Base-by-base conservation (phyloP, 2,113 vertebrate genomes). In the Crotalus helleri region DNA sequence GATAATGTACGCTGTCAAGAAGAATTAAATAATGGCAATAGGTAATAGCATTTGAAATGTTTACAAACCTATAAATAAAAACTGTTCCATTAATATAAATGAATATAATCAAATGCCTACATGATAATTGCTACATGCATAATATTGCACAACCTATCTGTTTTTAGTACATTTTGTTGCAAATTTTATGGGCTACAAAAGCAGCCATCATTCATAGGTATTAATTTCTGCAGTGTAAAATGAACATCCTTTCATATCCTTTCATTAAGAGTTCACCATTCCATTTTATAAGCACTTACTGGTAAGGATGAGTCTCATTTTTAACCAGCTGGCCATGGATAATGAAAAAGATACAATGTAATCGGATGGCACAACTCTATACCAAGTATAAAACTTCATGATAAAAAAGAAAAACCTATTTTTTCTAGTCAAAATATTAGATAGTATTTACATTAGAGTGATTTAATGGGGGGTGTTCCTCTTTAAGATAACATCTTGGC, bases 41-140 rank as follows among this genome's bases (percentile, higher is more conserved):
- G 95, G 93, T 96, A 98, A 97, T 96, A 97, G 96, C 97, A 88
- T 97, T 94, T 96, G 96, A 97, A 97, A 96, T 97, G 96, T 98
- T 98, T 97, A 97, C 95, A 97, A 97, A 97, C 94, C 74, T 95
- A 95, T 96, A 97, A 97, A 95, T 97, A 96, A 97, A 97, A 96
- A 95, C 51, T 91, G 55, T 26, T 93, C 57, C 74, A 95, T 96
- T 97, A 97, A 96, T 96, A 97, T 95, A 94, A 97, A 97, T 95
- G 92, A 95, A 96, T 95, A 95, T 96, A 97, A 96, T 97, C 95
- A 97, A 97, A 96, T 96, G 57, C 54, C 21, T 95, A 93, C 92
- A 93, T 95, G 94, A 95, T 97, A 97, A 98, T 97, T 97, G 94
- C 69, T 96, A 92, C 88, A 94, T 94, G 95, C 92, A 94, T 95